Evolutionary conservation across 2,113 vertebrate genomes (phyloP).

Genomic region (Lophochroa leadbeateri): DNA sequence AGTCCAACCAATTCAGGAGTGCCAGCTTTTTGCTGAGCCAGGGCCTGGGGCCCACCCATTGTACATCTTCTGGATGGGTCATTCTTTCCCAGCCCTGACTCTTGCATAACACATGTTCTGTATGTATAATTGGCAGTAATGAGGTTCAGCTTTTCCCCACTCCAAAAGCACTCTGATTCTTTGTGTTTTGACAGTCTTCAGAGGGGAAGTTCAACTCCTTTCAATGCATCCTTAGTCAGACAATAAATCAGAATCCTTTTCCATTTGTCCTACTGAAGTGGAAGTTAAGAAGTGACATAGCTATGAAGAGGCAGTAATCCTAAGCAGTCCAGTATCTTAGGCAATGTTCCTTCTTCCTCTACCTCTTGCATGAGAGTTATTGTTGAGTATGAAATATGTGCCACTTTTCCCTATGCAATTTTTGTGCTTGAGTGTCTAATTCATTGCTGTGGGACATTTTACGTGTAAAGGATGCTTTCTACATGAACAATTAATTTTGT

Average conservation of each 20-base stretch:
- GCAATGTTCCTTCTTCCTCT: not conserved
- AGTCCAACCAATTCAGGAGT: not conserved
- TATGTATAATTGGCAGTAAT: slow-evolving; percentile 46
- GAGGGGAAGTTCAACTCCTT: slow-evolving; percentile 32
- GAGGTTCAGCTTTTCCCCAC: slow-evolving; percentile 57
- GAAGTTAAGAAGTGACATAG: slow-evolving; percentile 43
- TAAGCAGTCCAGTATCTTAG: not conserved
- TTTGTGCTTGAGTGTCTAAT: not conserved
- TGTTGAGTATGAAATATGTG: slow-evolving; percentile 20
- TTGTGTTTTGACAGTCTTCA: slow-evolving; percentile 57
- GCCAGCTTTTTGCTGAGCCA: slow-evolving; percentile 18
- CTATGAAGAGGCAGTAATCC: slow-evolving; percentile 16
- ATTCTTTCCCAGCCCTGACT: not conserved
- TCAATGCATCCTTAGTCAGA: slow-evolving; percentile 43
- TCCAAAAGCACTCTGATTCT: slow-evolving; percentile 51
- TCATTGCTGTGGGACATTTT: not conserved
- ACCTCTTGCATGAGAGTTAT: slow-evolving; percentile 5
- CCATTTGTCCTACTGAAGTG: slow-evolving; percentile 33
- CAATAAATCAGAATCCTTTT: slow-evolving; percentile 50
- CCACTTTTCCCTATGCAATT: not conserved
- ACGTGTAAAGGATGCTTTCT: slow-evolving; percentile 6
- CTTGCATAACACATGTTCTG: slow-evolving; percentile 26
- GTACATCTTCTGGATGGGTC: slow-evolving; percentile 25
- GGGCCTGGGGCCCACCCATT: slow-evolving; percentile 24
- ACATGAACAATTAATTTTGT: not conserved